These are phyloP conservation scores for Drosophila fungiperda DNA, from an alignment of 2,888 invertebrate genomes.

Conservation along the genomic window DNA sequence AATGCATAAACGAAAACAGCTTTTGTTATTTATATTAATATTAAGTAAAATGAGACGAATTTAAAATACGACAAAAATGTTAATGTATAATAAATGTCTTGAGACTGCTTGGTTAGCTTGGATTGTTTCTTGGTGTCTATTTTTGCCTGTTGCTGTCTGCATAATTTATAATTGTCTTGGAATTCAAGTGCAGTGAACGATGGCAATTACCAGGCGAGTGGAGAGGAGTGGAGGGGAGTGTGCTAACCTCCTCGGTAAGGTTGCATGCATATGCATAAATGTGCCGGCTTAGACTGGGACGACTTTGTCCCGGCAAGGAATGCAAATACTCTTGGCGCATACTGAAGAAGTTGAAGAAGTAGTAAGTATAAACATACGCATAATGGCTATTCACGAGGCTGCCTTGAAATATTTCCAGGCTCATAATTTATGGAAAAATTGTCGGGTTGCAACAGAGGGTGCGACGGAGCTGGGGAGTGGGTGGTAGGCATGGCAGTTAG, in stretches of 20 bases:
- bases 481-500: constrained; percentile 26
- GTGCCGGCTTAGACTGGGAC: constrained; percentile 14
- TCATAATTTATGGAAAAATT: constrained; percentile 77
- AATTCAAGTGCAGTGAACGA: constrained; percentile 55
- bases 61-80: background rate
- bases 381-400: constrained; percentile 65
- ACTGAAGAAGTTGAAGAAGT: constrained; percentile 1
- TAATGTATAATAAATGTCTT: background rate
- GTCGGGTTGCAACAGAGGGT: constrained; percentile 19
- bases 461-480: background rate
- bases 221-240: background rate
- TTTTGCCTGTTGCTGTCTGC: constrained; percentile 8
- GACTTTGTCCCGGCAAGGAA: constrained; percentile 14
- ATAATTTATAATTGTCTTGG: constrained; percentile 44
- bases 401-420: constrained; percentile 72
- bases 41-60: background rate
- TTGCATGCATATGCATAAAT: constrained; percentile 70
- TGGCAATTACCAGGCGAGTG: constrained; percentile 33
- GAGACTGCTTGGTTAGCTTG: background rate
- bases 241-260: background rate
- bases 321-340: constrained; percentile 50
- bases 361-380: constrained; percentile 31
- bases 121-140: background rate
- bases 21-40: background rate
- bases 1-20: background rate